Percentiles rank a stretch among this genome's conserved stretches.
phyloP scores from a whole-genome alignment of 2,888 invertebrate species.

The Drosophila nr. perissopoda region DNA sequence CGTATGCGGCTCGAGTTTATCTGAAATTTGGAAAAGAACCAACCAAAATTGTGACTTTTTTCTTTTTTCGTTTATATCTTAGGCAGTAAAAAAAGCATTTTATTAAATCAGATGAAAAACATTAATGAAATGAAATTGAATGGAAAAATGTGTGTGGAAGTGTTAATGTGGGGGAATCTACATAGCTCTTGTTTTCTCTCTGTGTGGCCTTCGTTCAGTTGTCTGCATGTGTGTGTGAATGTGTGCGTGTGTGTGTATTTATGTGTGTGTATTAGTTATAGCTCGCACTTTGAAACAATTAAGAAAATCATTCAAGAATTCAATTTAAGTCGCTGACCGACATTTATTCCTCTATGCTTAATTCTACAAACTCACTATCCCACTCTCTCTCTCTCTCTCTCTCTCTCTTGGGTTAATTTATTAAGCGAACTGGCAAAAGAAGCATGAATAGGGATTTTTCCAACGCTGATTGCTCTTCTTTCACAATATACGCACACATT shows the following conservation, averaged over 20 bases:
- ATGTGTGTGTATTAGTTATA: background rate
- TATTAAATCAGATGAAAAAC: background rate
- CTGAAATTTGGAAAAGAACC: conserved; percentile 34
- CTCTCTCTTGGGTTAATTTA: background rate
- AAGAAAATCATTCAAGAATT: background rate
- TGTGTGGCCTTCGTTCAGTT: background rate
- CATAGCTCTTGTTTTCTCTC: background rate
- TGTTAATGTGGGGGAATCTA: background rate
- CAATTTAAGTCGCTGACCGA: background rate
- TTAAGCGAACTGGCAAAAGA: background rate
- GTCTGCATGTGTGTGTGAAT: background rate
- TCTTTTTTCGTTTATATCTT: too few relatives aligned
- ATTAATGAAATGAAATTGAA: background rate
- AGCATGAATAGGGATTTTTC: background rate
- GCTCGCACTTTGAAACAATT: background rate
- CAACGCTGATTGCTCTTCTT: background rate
- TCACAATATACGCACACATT: background rate
- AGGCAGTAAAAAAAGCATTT: background rate
- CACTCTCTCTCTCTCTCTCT: background rate
- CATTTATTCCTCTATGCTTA: background rate
- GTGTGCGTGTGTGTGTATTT: background rate
- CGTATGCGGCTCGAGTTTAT: conserved; percentile 83
- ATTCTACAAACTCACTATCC: background rate
- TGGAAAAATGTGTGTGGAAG: background rate
- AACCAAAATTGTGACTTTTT: background rate